Percentiles rank a stretch among this genome's conserved stretches.
phyloP scores from a whole-genome alignment of 2,797 vertebrate species.

The Dryobates pubescens region DNA sequence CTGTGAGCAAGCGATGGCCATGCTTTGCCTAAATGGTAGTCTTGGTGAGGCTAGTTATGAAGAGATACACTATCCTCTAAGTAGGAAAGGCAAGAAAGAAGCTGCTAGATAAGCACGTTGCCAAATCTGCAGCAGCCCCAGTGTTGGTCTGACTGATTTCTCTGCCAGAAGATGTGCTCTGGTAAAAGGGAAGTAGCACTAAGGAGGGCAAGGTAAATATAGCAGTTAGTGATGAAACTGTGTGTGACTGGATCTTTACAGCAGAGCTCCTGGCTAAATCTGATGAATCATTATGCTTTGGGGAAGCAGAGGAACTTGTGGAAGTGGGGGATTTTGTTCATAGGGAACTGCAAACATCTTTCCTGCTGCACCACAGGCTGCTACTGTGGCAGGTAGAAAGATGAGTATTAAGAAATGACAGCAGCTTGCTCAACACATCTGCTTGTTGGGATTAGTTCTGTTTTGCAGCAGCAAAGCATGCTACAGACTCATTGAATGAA shows the following conservation, averaged over 20 bases:
- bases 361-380: not conserved
- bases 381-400: not conserved
- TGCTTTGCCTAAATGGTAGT: not conserved
- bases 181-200: not conserved
- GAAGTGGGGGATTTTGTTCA: not conserved
- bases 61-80: not conserved
- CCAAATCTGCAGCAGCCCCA: not conserved
- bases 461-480: not conserved
- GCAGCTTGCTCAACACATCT: not conserved
- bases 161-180: not conserved
- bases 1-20: not conserved
- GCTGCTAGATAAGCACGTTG: accelerated
- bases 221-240: not conserved
- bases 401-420: not conserved
- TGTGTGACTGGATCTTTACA: not conserved
- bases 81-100: not conserved
- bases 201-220: not conserved
- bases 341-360: not conserved
- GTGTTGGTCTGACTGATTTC: accelerated
- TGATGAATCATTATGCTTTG: conserved; percentile 3
- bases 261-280: not conserved
- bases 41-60: not conserved
- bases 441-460: not conserved
- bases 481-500: not conserved
- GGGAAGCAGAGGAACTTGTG: not conserved